phyloP scores from a whole-genome alignment of 2,113 vertebrate species.

The Empidonax alnorum region DNA sequence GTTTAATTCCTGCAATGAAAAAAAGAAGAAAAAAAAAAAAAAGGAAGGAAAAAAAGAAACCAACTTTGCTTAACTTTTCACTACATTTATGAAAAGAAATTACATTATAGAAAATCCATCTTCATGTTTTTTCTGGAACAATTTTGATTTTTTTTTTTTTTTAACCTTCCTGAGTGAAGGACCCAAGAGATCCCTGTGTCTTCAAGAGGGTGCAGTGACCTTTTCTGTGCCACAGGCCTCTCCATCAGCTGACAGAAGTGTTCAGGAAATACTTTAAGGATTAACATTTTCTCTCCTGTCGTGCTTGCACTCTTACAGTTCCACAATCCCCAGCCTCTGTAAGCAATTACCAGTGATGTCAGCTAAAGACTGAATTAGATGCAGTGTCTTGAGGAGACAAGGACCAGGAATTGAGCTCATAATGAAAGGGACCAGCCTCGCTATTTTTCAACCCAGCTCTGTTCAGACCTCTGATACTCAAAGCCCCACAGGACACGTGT shows the following conservation, averaged over 20 bases:
- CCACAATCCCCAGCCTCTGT: not conserved
- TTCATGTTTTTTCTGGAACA: accelerated
- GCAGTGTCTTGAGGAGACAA: not conserved
- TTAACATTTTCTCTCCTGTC: not conserved
- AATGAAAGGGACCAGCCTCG: not conserved
- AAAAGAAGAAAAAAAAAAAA: not conserved
- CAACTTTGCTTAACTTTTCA: not conserved
- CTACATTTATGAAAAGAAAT: not conserved
- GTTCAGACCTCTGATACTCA: not conserved
- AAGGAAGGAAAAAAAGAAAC: too few relatives aligned
- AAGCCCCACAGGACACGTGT: not conserved
- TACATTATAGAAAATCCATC: not conserved
- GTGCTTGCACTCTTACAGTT: not conserved
- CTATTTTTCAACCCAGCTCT: not conserved
- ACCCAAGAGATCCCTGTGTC: not conserved
- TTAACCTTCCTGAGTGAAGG: not conserved
- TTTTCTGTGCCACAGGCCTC: not conserved
- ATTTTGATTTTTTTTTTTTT: not conserved
- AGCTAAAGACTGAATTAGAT: not conserved
- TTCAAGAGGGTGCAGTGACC: accelerated
- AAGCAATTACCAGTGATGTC: not conserved
- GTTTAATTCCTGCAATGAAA: not conserved
- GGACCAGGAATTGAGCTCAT: not conserved
- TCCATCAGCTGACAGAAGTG: not conserved
- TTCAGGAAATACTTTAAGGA: not conserved